Evolutionary conservation across 2,888 invertebrate genomes (phyloP), one percentile per base, ranked within the genome.

Genomic region (Axea sp.): DNA sequence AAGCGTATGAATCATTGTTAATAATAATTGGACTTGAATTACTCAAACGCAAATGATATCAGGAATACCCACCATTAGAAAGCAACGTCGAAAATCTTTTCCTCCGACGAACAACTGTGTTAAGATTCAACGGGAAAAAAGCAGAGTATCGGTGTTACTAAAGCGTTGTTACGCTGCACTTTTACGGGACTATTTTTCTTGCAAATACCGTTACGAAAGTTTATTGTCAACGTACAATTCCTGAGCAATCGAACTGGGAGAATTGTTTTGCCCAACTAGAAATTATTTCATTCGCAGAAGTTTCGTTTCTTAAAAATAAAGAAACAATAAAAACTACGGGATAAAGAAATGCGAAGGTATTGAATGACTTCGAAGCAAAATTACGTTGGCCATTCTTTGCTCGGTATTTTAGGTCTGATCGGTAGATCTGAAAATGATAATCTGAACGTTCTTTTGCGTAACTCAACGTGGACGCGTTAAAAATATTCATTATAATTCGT

Each of bases 131-230:
- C 17, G 2, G 9, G 12, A 28, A 28, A 31, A 12, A 47, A 43
- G 5, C 24, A 5, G 12, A 33, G 4, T 31, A 24, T 28, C 15
- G 51, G 28, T 28, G 17, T 53, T 37, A 15, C 35, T 8, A 30
- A 55, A 55, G 37, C 41, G 19, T n/a, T 30, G 30, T 55, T 55
- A 43, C 31, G 11, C 1, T 31, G 55, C 53, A 39, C 26, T 53
- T 39, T 55, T 55, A 41, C 12, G 8, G 39, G 8, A 4, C 8
- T 6, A 57, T 43, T 57, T 41, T 57, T 31, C 57, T 43, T 43
- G 15, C 31, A 14, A 43, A 31, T 30, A 12, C 1, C 8, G 43
- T 43, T 43, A n/a, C 43, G 43, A 41, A 57, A 43, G 41, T 43
- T 43, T 43, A 57, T 33, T 33, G 57, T 41, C 9, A 33, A 41